phyloP scores from a whole-genome alignment of 2,888 invertebrate genomes.

The Stenodera caucasica region DNA sequence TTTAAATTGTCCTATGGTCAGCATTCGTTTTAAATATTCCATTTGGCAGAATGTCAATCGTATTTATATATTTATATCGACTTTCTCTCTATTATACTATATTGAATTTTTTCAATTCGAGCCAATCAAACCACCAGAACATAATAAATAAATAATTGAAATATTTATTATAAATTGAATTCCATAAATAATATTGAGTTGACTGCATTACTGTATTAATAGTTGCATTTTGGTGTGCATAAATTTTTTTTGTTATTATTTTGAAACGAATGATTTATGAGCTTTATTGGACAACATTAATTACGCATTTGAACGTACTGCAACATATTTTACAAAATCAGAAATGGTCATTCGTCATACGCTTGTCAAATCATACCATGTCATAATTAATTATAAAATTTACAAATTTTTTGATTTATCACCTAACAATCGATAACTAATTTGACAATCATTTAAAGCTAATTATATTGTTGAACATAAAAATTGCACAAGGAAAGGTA shows the following conservation, averaged over 20 bases:
- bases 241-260: background rate
- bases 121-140: slow-evolving; percentile 18
- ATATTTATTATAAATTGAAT: background rate
- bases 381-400: background rate
- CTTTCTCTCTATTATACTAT: too few relatives aligned
- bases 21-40: slow-evolving; percentile 42
- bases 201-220: background rate
- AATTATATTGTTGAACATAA: too few relatives aligned
- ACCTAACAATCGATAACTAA: background rate
- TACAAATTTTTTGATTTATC: background rate
- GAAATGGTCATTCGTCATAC: background rate
- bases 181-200: slow-evolving; percentile 1
- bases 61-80: background rate
- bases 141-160: slow-evolving; percentile 1
- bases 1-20: slow-evolving; percentile 50
- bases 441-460: background rate
- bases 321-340: background rate
- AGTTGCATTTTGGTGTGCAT: background rate
- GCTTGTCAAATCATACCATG: background rate
- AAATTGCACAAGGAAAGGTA: background rate
- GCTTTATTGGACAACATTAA: slow-evolving; percentile 1
- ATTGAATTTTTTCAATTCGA: background rate
- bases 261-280: slow-evolving; percentile 5
- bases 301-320: background rate
- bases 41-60: slow-evolving; percentile 37